Evolutionary conservation across 2,888 invertebrate genomes (phyloP), one percentile per base, ranked within the genome.

Genomic region (Ennomos quercinarius): DNA sequence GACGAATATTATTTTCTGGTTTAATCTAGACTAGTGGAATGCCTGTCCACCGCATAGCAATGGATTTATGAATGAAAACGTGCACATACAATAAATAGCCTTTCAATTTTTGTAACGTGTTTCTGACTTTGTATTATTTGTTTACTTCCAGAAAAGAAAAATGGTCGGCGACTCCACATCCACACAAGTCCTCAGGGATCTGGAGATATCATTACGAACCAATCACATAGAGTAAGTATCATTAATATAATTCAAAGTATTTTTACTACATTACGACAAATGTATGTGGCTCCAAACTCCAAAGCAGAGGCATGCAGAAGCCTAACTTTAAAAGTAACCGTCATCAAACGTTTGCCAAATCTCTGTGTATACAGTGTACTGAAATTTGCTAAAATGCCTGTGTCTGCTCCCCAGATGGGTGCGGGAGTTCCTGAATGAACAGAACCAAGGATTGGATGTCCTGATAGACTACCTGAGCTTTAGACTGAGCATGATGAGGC

Each of bases 141-240:
- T 46, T 37, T 37, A 56, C 59, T 95, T 95, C 63, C 95, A 99
- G 98, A 99, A 98, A 95, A 95, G 98, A 84, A 98, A 98, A 94
- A 97, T 98, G 95, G 97, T 99, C 64, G 98, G 98, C 61, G 98
- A 99, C 86, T 97, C 98, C 50, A 99, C 99, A 63, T 99, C 99
- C 57, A 99, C 99, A 45, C 99, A 99, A 94, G 98, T 99, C 74
- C 94, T 99, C 66, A 95, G 99, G 80, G 99, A 99, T 94, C 94
- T 99, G 87, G 99, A 99, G 94, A 99, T 99, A 84, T 99, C 99
- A 45, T 93, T 99, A 77, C 95, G 99, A 80, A 99, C 99, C 68
- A 99, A 99, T 94, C 98, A 98, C 91, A 99, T 99, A 85, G 99
- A 99, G 98, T 98, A 89, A 95, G 97, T 94, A 27, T 17, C 17